Percentiles rank a stretch among this genome's conserved stretches.
These are phyloP conservation scores for Coelogynopora nodosa DNA, from an alignment of 2,888 invertebrate species.

Conservation along the genomic window DNA sequence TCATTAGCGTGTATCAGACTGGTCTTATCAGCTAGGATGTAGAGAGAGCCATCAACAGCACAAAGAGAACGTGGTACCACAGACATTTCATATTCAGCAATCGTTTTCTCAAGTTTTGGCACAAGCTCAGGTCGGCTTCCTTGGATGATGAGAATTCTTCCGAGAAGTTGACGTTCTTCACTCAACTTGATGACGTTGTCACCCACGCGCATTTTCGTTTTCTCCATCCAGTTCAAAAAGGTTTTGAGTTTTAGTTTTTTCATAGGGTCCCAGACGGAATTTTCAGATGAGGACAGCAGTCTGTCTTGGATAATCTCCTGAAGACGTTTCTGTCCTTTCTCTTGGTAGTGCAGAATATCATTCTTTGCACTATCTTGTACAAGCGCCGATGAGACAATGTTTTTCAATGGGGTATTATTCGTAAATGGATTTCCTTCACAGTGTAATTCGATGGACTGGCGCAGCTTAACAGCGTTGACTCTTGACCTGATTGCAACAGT, in stretches of 20 bases:
- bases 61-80: conserved; percentile 38
- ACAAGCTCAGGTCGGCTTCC: not conserved
- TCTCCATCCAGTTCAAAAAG: not conserved
- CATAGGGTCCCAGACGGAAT: not conserved
- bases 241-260: not conserved
- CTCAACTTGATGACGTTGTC: not conserved
- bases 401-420: not conserved
- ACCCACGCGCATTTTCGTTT: not conserved
- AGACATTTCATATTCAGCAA: conserved; percentile 44
- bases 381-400: not conserved
- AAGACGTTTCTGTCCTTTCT: not conserved
- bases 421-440: not conserved
- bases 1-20: conserved; percentile 45
- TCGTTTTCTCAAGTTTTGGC: conserved; percentile 43
- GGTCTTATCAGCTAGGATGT: conserved; percentile 44
- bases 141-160: not conserved
- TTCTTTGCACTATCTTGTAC: not conserved
- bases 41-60: conserved; percentile 44
- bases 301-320: not conserved
- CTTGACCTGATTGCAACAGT: not conserved
- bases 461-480: not conserved
- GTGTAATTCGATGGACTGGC: not conserved
- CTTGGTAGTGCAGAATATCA: not conserved
- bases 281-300: not conserved
- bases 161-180: not conserved